Evolutionary conservation across 2,113 vertebrate species (phyloP), one percentile per base, ranked within the genome.

Genomic region (Gracilinanus agilis): DNA sequence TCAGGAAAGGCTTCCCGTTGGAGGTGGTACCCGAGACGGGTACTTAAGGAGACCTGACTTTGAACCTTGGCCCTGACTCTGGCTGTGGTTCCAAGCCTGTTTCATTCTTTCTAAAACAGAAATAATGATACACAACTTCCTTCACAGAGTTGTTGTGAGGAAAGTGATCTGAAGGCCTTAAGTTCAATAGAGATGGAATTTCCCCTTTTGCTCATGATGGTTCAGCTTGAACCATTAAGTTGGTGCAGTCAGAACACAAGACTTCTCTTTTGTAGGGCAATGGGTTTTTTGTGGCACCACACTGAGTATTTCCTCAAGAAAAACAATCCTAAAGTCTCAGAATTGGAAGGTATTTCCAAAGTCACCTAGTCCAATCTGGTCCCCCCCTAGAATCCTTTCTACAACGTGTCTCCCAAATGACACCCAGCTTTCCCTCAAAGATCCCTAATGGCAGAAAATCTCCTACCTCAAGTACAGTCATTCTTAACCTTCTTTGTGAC

Each of bases 81-180:
- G n/a, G 56, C 90, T 55, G 54, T 27, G 67, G 53, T 24, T 67
- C 23, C 92, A 67, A n/a, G 25, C 90, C 83, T 92, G 58, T 93
- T 92, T 95, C 88, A 55, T 96, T n/a, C 53, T 89, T 94, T 91
- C 61, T 95, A 90, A 94, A 92, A 89, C 93, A 54, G 89, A 54
- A 40, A 54, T 89, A 44, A n/a, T 90, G 75, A 8, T 40, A 27
- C 25, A 58, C 25, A 16, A 24, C 44, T 92, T 67, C 56, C 3
- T 54, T 94, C 34, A 27, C 3, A 75, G 44, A 44, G 94, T 91
- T 24, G 61, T 0, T 49, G 54, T 90, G 40, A 88, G 7, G 40
- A 27, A 23, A 1, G 9, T 91, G 61, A 93, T 83, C 90, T 53
- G 40, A 67, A 92, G 95, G 90, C 27, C 55, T 40, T 55, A 94